phyloP scores from a whole-genome alignment of 2,888 invertebrate genomes.

The Trissoscelio sp. region DNA sequence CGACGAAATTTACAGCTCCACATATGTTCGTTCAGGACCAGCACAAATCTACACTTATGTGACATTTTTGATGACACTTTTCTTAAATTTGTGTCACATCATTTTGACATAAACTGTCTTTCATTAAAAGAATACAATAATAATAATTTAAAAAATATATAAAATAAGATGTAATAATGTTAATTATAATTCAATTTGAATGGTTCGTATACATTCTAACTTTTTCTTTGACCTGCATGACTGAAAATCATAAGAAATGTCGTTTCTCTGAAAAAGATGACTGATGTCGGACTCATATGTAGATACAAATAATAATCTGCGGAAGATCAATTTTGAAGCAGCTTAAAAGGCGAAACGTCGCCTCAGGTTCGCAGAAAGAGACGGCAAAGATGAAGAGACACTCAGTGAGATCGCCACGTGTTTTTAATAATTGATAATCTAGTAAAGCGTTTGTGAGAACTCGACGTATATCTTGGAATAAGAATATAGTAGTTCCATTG shows the following conservation, averaged over 20 bases:
- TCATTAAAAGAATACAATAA: too few relatives aligned
- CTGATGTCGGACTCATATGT: constrained; percentile 50
- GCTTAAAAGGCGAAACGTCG: constrained; percentile 69
- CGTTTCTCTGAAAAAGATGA: constrained; percentile 60
- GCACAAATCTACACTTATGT: constrained; percentile 42
- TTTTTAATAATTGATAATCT: constrained; percentile 82
- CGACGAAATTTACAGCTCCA: constrained; percentile 79
- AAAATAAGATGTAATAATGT: too few relatives aligned
- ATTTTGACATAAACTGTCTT: too few relatives aligned
- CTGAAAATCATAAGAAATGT: constrained; percentile 35
- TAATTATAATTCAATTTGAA: too few relatives aligned
- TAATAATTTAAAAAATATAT: too few relatives aligned
- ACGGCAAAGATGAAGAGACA: constrained; percentile 78
- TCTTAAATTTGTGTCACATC: not conserved
- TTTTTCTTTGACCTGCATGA: too few relatives aligned
- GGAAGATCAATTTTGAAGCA: constrained; percentile 71
- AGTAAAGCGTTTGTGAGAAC: constrained; percentile 77
- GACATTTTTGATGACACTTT: constrained; percentile 2
- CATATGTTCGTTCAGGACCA: constrained; percentile 73
- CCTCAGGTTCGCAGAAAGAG: constrained; percentile 76
- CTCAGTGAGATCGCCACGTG: constrained; percentile 73
- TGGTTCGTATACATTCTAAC: too few relatives aligned
- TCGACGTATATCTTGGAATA: constrained; percentile 74
- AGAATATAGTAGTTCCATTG: constrained; percentile 79
- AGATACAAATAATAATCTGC: constrained; percentile 61